Base-by-base conservation (phyloP, 2,888 invertebrate genomes). In the Cotesia congregata region DNA sequence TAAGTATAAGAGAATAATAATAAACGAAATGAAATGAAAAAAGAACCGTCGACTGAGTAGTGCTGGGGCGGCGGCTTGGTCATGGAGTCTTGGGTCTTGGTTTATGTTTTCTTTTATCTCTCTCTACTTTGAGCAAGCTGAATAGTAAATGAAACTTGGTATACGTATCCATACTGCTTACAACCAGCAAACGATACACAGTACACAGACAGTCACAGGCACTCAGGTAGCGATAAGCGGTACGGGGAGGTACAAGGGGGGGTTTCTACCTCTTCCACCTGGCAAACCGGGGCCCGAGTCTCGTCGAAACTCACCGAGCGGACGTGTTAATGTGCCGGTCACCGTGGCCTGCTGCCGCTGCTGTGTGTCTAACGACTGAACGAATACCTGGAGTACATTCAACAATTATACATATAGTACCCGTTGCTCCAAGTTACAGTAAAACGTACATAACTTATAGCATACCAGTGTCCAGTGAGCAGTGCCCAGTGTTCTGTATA, bases 241-340 rank as follows among this genome's bases (percentile, higher is more conserved):
- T 17, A 30, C 50, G 70, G 50, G 15, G 41, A 15, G 70, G 70
- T 50, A 17, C 30, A 50, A 9, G 38, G 59, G 73, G 9, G 41
- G 7, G 30, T 20, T 67, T 71, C 61, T 61, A 71, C 71, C 71
- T 73, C 73, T 81, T 83, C 83, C 83, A 85, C 85, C 85, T 86
- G 85, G 85, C 83, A 59, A 65, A 67, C 73, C 67, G 67, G 67
- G 73, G 50, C 83, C 83, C 86, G 86, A 85, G 82, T 80, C 80
- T 73, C 81, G 79, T 85, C 86, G 86, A 86, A 84, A 80, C 83
- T 83, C 79, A 75, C 85, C 87, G 86, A 85, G 82, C 80, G 83
- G 77, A 84, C 85, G 86, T 84, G 86, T 87, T 86, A 86, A 87
- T 84, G 87, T 87, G 86, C 87, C 87, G 87, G 87, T 87, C 85